Conservation (phyloP, 2,797 vertebrate genomes). For the Champsocephalus esox region DNA sequence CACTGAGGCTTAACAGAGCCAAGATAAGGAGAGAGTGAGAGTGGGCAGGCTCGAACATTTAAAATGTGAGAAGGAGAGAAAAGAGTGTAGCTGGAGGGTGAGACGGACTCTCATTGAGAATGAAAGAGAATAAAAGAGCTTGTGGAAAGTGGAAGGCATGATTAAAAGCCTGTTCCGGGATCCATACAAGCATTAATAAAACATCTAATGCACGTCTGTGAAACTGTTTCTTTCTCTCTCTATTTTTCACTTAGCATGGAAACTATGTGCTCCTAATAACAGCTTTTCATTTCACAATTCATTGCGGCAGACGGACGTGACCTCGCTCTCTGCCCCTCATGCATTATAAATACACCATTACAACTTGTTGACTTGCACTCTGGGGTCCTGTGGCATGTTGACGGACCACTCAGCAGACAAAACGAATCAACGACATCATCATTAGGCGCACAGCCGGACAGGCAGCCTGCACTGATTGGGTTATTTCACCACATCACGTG, state of each 20-base stretch:
- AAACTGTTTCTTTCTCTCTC: slow-evolving; percentile 15
- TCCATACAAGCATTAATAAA: slow-evolving; percentile 60
- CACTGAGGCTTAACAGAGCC: slow-evolving; percentile 33
- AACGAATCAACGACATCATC: slow-evolving; percentile 68
- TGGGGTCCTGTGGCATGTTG: slow-evolving; percentile 45
- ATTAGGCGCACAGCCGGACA: slow-evolving; percentile 47
- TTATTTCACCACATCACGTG: slow-evolving; percentile 54
- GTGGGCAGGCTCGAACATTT: slow-evolving; percentile 17
- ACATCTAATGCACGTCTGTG: slow-evolving; percentile 45
- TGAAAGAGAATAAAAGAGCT: slow-evolving; percentile 46
- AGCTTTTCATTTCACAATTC: slow-evolving; percentile 61
- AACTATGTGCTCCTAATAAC: slow-evolving; percentile 49
- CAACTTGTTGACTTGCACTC: slow-evolving; percentile 70
- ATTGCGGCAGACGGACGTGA: slow-evolving; percentile 37
- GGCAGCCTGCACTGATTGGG: slow-evolving; percentile 53
- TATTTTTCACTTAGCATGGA: slow-evolving; percentile 12
- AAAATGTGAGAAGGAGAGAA: slow-evolving; percentile 30
- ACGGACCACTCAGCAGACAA: slow-evolving; percentile 59
- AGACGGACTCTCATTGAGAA: slow-evolving; percentile 36
- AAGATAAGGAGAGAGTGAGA: slow-evolving; percentile 43
- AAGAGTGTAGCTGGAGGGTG: slow-evolving; percentile 49
- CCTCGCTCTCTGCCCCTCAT: slow-evolving; percentile 39
- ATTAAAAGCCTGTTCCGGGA: slow-evolving; percentile 56
- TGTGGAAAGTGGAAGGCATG: slow-evolving; percentile 38
- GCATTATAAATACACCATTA: slow-evolving; percentile 73